phyloP scores from a whole-genome alignment of 2,888 invertebrate genomes.

The Microctonus hyperodae region DNA sequence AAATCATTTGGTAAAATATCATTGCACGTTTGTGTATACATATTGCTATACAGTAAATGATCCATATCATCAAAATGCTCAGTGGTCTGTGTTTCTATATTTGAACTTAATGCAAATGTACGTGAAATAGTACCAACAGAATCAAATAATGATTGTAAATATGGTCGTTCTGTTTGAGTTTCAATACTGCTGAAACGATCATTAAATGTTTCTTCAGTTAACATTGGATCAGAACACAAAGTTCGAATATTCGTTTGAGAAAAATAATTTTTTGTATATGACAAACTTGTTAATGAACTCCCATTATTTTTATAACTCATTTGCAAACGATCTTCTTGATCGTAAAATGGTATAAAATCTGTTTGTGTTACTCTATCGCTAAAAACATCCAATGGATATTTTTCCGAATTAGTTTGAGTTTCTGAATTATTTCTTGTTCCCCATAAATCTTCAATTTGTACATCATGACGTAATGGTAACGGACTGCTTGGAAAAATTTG shows the following conservation, averaged over 20 bases:
- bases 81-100: constrained; percentile 71
- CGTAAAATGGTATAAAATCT: constrained; percentile 50
- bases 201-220: constrained; percentile 54
- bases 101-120: constrained; percentile 64
- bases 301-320: constrained; percentile 40
- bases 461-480: constrained; percentile 54
- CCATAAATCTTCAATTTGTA: constrained; percentile 58
- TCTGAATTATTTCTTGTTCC: constrained; percentile 58
- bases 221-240: constrained; percentile 55
- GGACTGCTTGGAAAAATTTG: constrained; percentile 52
- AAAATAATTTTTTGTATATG: constrained; percentile 44
- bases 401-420: constrained; percentile 60
- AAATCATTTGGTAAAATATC: constrained; percentile 67
- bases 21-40: constrained; percentile 67
- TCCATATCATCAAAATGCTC: constrained; percentile 61
- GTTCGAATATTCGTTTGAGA: constrained; percentile 36
- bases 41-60: constrained; percentile 63
- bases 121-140: constrained; percentile 44
- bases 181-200: constrained; percentile 57
- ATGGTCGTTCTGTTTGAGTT: constrained; percentile 57
- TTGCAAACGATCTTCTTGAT: constrained; percentile 43
- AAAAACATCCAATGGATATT: constrained; percentile 53
- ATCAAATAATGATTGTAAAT: constrained; percentile 51
- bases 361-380: constrained; percentile 53
- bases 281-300: constrained; percentile 42